A percentile compares a stretch with the other conserved stretches of the same genome.
phyloP scores from a whole-genome alignment of 2,113 vertebrate genomes.

The Dipodomys merriami region DNA sequence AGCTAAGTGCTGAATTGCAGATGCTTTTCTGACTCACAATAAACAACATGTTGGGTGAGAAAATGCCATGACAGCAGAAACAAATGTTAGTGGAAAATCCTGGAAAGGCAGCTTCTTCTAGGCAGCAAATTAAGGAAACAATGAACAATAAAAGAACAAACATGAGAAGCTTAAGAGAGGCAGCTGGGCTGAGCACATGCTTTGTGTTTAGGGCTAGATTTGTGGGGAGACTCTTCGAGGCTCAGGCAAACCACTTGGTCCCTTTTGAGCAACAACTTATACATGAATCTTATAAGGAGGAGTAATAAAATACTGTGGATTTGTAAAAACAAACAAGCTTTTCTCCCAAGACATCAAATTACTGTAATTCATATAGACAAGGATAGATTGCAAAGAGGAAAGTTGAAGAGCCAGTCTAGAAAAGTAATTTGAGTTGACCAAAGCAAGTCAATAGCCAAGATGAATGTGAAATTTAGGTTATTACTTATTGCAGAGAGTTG shows the following conservation, averaged over 20 bases:
- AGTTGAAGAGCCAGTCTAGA: background rate
- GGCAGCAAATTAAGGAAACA: constrained; percentile 38
- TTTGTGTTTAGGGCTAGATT: background rate
- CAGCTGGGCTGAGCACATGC: background rate
- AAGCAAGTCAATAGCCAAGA: constrained; percentile 42
- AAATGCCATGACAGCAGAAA: constrained; percentile 55
- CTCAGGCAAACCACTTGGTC: background rate
- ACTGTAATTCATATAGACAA: background rate
- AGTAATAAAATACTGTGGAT: constrained; percentile 29
- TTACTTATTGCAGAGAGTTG: constrained; percentile 28
- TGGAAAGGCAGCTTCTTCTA: constrained; percentile 50
- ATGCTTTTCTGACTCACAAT: constrained; percentile 53
- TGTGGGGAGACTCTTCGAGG: background rate
- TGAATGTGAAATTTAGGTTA: constrained; percentile 32
- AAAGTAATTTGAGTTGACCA: constrained; percentile 18
- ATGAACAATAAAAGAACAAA: constrained; percentile 22
- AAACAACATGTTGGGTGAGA: constrained; percentile 53
- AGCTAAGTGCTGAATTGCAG: constrained; percentile 24
- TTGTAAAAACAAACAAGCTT: constrained; percentile 17
- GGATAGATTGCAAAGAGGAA: constrained; percentile 27
- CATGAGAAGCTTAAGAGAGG: background rate
- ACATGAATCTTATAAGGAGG: background rate
- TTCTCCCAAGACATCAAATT: constrained; percentile 25
- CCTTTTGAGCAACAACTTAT: constrained; percentile 39
- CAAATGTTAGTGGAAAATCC: constrained; percentile 30